A percentile compares a stretch with the other conserved stretches of the same genome.
phyloP scores from a whole-genome alignment of 2,113 vertebrate species.

The Heteronetta atricapilla region DNA sequence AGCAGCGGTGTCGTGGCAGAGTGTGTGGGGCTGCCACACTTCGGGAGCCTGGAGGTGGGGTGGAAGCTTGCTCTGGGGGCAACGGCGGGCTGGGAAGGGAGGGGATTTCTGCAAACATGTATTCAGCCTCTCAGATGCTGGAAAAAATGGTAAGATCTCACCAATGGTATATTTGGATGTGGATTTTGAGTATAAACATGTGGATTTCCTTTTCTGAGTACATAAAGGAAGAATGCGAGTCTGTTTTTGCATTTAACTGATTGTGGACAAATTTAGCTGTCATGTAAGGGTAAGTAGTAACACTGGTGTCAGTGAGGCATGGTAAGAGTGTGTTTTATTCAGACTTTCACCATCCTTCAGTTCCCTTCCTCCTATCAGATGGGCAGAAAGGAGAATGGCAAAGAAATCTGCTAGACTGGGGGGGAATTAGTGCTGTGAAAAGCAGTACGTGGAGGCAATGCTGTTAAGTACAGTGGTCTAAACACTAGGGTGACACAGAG shows the following conservation, averaged over 20 bases:
- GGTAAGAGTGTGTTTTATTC: background rate
- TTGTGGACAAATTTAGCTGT: constrained; percentile 10
- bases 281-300: constrained; percentile 26
- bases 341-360: background rate
- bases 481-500: background rate
- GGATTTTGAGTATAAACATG: constrained; percentile 53
- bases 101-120: background rate
- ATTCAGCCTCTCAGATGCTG: background rate
- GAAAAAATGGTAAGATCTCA: constrained; percentile 33
- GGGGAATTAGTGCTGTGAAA: background rate
- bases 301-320: background rate
- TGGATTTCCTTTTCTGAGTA: constrained; percentile 59
- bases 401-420: background rate
- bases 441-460: background rate
- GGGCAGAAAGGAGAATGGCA: background rate
- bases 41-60: background rate
- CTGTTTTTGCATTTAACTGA: constrained; percentile 60
- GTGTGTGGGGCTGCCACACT: fast-evolving
- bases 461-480: background rate
- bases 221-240: constrained; percentile 49
- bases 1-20: fast-evolving
- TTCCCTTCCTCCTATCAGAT: background rate
- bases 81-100: background rate
- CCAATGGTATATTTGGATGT: constrained; percentile 32
- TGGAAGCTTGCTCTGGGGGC: background rate